Evolutionary conservation across 1,140 invertebrate species (phyloP), one percentile per base, ranked within the genome.

Genomic region (Frieseomelitta varia): DNA sequence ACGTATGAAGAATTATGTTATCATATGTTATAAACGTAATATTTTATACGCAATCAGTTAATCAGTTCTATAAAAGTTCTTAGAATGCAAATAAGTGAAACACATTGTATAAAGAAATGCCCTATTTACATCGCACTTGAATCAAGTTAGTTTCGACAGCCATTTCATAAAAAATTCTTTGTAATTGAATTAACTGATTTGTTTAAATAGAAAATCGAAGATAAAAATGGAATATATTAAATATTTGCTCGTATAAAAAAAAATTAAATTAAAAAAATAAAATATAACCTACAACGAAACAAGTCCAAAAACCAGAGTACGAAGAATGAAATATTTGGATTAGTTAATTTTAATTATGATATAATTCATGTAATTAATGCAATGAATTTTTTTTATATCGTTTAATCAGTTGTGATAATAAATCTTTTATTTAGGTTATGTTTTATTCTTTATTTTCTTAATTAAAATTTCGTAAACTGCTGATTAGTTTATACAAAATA

Each of bases 341-440:
- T 19, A 21, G 1, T 14, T 55, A 63, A 39, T 30, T 61, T 51
- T 34, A 67, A 71, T 19, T 15, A 47, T 82, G 11, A 27, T 30
- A 34, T 12, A 51, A 17, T 27, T 58, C 30, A 47, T 47, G n/a
- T 10, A 19, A 55, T 11, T 27, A 15, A 61, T 8, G 19, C 69
- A 80, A 17, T 17, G 8, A 19, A 15, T 30, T 55, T 30, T n/a
- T 67, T 17, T 68, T 39, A 39, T 74, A 34, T 56, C 19, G 10
- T 24, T 58, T 55, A 51, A 71, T 55, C 10, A 63, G 21, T 51
- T 39, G 6, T 56, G 2, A 30, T 30, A 68, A 76, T 47, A 47
- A 39, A 8, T 82, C 47, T 68, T 77, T 81, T 81, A 24, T 75
- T 86, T 71, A 84, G 76, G 12, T 83, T 67, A 85, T 61, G 67